Conservation (phyloP, 2,888 invertebrate genomes). For the Papilio gigon region DNA sequence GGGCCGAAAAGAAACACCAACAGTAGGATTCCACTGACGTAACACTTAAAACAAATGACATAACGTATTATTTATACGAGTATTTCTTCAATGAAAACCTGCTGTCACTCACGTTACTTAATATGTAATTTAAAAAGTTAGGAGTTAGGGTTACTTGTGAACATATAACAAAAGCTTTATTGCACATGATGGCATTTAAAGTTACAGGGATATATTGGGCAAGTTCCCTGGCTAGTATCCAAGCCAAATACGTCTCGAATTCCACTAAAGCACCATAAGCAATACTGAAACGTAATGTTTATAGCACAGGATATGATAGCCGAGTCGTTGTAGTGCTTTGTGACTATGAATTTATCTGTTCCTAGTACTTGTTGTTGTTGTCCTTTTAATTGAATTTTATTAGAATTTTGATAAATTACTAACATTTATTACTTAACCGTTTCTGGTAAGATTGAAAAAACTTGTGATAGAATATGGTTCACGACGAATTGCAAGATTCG, state of each 20-base stretch:
- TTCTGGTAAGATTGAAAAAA: no score
- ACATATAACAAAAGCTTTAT: neutral
- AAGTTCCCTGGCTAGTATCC: slow-evolving; percentile 13
- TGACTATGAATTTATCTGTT: neutral
- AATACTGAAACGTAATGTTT: neutral
- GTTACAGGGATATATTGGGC: slow-evolving; percentile 1
- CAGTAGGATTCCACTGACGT: neutral
- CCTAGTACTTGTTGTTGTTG: no score
- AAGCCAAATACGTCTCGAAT: slow-evolving; percentile 11
- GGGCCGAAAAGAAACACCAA: no score
- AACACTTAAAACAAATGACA: no score
- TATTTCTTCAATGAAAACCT: no score
- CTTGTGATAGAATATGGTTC: no score
- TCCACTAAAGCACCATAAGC: slow-evolving; percentile 3
- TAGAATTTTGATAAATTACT: no score
- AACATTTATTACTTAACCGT: no score
- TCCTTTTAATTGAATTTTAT: no score
- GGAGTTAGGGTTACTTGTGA: neutral
- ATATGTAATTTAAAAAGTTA: slow-evolving; percentile 1
- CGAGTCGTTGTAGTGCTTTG: slow-evolving; percentile 9
- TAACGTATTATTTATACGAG: no score
- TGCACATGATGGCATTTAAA: neutral
- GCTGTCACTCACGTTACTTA: neutral
- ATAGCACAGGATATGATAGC: slow-evolving; percentile 7
- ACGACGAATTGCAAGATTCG: no score